Base-by-base conservation (phyloP, 2,888 invertebrate genomes). In the Chalcosyrphus nemorum region DNA sequence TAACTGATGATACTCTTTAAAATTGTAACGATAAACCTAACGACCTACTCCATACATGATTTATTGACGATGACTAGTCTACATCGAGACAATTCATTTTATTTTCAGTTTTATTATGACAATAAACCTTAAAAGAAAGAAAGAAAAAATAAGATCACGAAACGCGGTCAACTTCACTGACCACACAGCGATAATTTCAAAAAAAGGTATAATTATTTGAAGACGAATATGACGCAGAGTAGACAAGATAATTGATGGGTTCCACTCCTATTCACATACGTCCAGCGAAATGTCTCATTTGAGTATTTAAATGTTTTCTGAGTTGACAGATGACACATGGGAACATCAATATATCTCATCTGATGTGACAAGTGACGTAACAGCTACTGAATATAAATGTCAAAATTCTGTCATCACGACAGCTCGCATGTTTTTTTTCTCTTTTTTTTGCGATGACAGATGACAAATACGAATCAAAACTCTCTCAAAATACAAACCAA, bases 101-200 rank as follows among this genome's bases (percentile, higher is more conserved):
- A 2, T 21, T 21, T 32, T 32, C 13, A 4, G 32, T 24, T 63
- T 43, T 43, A 29, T 38, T 11, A 32, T 38, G 27, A 65, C 38
- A 50, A 61, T 65, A 56, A 65, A 56, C 47, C 38, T 35, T n/a
- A n/a, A n/a, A n/a, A n/a, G n/a, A n/a, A n/a, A n/a, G n/a, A n/a
- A n/a, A n/a, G n/a, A 47, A 38, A 63, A 54, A 74, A 9, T 56
- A 17, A 54, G 17, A 65, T 21, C 45, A 29, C 11, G 57, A 13
- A 75, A 75, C 57, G 47, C 75, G 65, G 65, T 29, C 75, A 66
- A 19, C 56, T 47, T 47, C 56, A 66, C 38, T 47, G 65, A 56
- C 45, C 65, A 19, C 45, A 57, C 45, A 35, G 13, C 38, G 57
- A 43, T 66, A 57, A 66, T 76, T 65, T n/a, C n/a, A 13, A 47